Percentiles rank a stretch among this genome's conserved stretches.
phyloP scores from a whole-genome alignment of 2,113 vertebrate species.

The Gobiocypris rarus region DNA sequence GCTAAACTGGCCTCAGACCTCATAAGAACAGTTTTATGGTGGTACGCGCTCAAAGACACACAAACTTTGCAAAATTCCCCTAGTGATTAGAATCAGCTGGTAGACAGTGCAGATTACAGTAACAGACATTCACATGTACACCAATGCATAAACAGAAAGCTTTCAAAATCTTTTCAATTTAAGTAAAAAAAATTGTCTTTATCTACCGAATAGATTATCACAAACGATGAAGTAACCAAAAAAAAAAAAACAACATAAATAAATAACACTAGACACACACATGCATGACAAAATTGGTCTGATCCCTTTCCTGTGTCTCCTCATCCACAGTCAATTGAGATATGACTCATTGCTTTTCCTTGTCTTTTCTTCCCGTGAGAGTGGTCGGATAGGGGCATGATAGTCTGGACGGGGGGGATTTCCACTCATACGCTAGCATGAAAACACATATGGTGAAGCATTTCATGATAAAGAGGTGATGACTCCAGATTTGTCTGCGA shows the following conservation, averaged over 20 bases:
- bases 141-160: background rate
- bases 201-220: background rate
- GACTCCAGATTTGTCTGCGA: constrained; percentile 7
- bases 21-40: constrained; percentile 4
- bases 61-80: constrained; percentile 23
- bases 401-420: constrained; percentile 5
- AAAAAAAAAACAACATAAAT: background rate
- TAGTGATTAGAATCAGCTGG: constrained; percentile 49
- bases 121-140: constrained; percentile 45
- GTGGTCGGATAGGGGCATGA: constrained; percentile 10
- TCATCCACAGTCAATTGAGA: constrained; percentile 22
- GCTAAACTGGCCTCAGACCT: constrained; percentile 8
- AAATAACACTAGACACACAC: background rate
- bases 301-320: constrained; percentile 22
- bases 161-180: background rate
- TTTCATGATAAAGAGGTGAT: constrained; percentile 12
- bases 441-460: constrained; percentile 29
- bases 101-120: background rate
- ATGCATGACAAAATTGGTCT: background rate
- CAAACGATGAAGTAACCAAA: background rate
- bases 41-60: background rate
- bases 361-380: constrained; percentile 4
- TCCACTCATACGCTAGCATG: constrained; percentile 22
- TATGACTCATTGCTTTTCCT: constrained; percentile 33
- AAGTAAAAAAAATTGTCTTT: background rate